phyloP scores from a whole-genome alignment of 2,888 invertebrate genomes.

The Eupithecia vulgata region DNA sequence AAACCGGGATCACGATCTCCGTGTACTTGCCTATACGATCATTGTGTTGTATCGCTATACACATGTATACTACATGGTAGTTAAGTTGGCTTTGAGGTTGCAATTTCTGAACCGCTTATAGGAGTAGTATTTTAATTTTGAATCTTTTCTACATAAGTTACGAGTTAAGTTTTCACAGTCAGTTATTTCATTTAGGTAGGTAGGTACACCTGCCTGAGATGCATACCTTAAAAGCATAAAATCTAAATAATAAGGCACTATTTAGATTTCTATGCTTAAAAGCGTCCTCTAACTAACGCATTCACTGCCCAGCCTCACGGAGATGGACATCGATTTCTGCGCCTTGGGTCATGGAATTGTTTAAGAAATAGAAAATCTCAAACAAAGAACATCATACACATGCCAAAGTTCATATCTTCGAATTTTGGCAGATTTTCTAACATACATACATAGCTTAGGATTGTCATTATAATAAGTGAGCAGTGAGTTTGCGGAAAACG shows the following conservation, averaged over 20 bases:
- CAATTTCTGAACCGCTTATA: neutral
- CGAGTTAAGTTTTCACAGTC: neutral
- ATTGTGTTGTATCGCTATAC: neutral
- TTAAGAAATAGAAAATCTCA: neutral
- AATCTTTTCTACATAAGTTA: too few species aligned
- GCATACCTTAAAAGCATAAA: too few species aligned
- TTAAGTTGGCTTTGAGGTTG: neutral
- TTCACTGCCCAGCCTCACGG: too few species aligned
- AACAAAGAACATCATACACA: neutral
- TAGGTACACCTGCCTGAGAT: too few species aligned
- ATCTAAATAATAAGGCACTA: too few species aligned
- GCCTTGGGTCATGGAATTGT: too few species aligned
- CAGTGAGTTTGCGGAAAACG: constrained; percentile 41
- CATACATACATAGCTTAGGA: constrained; percentile 30
- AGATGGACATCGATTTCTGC: too few species aligned
- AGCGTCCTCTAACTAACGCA: too few species aligned
- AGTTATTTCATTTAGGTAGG: neutral
- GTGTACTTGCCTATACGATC: constrained; percentile 8
- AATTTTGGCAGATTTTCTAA: constrained; percentile 15
- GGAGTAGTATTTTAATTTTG: neutral
- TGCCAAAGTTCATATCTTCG: neutral
- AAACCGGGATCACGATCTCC: constrained; percentile 20
- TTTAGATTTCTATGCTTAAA: too few species aligned
- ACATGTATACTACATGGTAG: neutral
- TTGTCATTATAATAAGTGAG: constrained; percentile 34